A percentile compares a stretch with the other conserved stretches of the same genome.
phyloP scores from a whole-genome alignment of 2,797 vertebrate genomes.

The Sebastes cheni region DNA sequence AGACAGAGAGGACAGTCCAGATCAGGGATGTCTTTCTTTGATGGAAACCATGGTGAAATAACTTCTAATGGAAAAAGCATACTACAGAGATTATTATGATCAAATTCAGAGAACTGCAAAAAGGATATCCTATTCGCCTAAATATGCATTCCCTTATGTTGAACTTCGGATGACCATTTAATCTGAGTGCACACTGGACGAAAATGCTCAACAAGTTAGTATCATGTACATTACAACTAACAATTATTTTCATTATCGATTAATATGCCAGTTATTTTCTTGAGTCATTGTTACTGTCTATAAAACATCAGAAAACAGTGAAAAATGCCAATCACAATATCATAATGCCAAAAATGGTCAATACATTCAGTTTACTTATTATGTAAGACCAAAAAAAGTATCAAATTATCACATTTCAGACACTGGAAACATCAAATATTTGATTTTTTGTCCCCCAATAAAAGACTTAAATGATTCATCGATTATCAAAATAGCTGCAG shows the following conservation, averaged over 20 bases:
- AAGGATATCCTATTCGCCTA: conserved; percentile 8
- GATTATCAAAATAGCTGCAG: background rate
- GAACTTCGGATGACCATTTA: background rate
- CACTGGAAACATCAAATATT: background rate
- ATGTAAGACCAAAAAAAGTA: background rate
- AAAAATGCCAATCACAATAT: background rate
- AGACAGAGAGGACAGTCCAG: background rate
- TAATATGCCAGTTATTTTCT: background rate
- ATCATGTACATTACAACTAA: background rate
- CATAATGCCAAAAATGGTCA: background rate
- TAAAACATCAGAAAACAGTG: background rate
- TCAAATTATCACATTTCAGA: background rate
- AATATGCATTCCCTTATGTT: background rate
- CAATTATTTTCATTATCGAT: background rate
- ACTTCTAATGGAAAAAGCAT: background rate
- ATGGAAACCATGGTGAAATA: conserved; percentile 1
- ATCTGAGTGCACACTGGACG: background rate
- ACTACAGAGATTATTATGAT: conserved; percentile 13
- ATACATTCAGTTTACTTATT: background rate
- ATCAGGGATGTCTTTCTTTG: background rate
- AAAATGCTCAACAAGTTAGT: background rate
- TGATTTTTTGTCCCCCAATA: background rate
- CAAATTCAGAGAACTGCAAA: conserved; percentile 1
- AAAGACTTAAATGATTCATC: background rate
- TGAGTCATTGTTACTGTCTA: background rate